phyloP scores from a whole-genome alignment of 2,888 invertebrate species.

The Cerastoderma edule region DNA sequence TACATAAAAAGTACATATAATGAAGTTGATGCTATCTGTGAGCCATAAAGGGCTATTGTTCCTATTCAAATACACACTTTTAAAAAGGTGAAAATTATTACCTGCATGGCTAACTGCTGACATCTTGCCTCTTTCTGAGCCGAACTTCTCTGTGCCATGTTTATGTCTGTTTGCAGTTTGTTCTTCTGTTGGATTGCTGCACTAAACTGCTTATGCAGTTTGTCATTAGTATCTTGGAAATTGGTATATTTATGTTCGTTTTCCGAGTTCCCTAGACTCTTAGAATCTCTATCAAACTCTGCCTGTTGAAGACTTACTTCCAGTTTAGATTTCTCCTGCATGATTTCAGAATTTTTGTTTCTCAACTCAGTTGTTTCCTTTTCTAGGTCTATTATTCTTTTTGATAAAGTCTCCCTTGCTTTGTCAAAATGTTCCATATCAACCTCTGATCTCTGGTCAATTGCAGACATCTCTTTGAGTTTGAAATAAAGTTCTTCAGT shows the following conservation, averaged over 20 bases:
- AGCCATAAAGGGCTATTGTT: too few relatives aligned
- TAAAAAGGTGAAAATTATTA: constrained; percentile 50
- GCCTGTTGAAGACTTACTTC: constrained; percentile 66
- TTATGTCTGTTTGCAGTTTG: constrained; percentile 67
- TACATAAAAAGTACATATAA: too few relatives aligned
- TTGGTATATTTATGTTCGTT: constrained; percentile 54
- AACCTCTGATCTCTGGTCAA: constrained; percentile 53
- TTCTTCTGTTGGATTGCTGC: constrained; percentile 75
- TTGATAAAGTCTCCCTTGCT: constrained; percentile 67
- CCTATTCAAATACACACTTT: too few relatives aligned
- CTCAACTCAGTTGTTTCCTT: constrained; percentile 59
- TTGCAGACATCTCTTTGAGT: constrained; percentile 60
- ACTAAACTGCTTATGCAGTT: constrained; percentile 74
- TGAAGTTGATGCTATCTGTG: too few relatives aligned
- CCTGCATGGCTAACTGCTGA: constrained; percentile 80
- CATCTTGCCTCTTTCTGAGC: constrained; percentile 76
- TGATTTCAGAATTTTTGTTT: constrained; percentile 66
- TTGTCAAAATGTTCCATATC: constrained; percentile 68
- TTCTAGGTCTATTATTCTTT: constrained; percentile 74
- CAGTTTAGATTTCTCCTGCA: constrained; percentile 63
- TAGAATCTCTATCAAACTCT: constrained; percentile 71
- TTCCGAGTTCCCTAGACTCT: constrained; percentile 51
- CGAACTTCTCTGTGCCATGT: constrained; percentile 70
- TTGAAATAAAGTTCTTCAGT: constrained; percentile 78
- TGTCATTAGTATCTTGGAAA: constrained; percentile 72